Conservation (phyloP, 2,888 invertebrate species). For the Cryptus armator region DNA sequence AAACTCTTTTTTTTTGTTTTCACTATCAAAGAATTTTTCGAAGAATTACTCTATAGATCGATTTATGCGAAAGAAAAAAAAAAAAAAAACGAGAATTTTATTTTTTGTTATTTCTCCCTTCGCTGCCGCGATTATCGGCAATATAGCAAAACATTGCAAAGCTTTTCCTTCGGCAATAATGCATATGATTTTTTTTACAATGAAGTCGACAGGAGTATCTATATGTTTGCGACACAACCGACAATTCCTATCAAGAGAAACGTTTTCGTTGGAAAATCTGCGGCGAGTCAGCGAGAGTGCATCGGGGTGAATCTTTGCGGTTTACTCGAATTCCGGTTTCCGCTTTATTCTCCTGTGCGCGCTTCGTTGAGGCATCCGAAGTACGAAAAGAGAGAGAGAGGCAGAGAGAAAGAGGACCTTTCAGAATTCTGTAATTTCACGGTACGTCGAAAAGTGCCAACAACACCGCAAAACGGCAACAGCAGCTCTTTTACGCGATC, state of each 20-base stretch:
- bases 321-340: slow-evolving; percentile 31
- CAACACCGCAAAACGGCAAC: neutral
- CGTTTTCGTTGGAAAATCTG: neutral
- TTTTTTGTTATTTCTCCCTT: neutral
- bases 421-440: slow-evolving; percentile 58
- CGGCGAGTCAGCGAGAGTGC: neutral
- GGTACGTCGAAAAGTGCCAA: slow-evolving; percentile 35
- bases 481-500: neutral
- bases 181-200: neutral
- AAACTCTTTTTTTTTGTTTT: no score
- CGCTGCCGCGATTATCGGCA: neutral
- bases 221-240: neutral
- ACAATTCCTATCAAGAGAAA: neutral
- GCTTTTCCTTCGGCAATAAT: no score
- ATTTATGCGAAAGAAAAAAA: no score
- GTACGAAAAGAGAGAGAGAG: neutral
- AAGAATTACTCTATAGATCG: no score
- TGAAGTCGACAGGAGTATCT: neutral
- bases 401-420: slow-evolving; percentile 1
- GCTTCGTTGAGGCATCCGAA: neutral
- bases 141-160: neutral
- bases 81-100: no score
- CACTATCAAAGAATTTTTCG: no score
- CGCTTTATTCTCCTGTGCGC: slow-evolving; percentile 8
- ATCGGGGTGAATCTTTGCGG: slow-evolving; percentile 3